phyloP scores from a whole-genome alignment of 2,888 invertebrate species.

The Pandemis corylana region DNA sequence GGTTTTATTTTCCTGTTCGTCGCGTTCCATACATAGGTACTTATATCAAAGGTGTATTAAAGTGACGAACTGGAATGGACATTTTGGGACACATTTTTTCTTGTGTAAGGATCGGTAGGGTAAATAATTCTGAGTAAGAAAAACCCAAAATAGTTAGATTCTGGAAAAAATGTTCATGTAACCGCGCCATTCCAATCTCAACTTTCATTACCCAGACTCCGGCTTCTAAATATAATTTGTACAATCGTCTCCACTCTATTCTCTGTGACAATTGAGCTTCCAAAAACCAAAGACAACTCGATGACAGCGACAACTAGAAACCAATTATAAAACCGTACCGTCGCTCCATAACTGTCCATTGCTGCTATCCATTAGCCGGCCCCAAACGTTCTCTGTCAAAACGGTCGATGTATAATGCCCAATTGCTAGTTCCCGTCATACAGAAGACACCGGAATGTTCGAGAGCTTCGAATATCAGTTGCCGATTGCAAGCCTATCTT shows the following conservation, averaged over 20 bases:
- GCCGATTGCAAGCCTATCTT: conserved; percentile 24
- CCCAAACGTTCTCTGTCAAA: neutral
- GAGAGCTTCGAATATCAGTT: conserved; percentile 26
- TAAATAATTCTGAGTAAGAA: too few species aligned
- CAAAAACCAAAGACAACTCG: neutral
- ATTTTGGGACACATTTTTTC: too few species aligned
- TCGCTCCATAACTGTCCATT: neutral
- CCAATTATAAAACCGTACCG: neutral
- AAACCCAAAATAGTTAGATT: too few species aligned
- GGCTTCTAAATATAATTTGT: too few species aligned
- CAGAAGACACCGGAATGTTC: neutral
- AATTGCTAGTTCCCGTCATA: conserved; percentile 21
- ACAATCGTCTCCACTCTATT: too few species aligned
- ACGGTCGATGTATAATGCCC: conserved; percentile 8
- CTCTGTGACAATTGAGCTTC: neutral
- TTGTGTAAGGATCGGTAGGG: too few species aligned
- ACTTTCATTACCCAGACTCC: too few species aligned
- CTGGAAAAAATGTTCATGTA: too few species aligned
- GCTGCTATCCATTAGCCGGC: neutral
- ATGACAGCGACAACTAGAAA: neutral
- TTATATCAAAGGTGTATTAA: too few species aligned
- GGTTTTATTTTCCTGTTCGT: too few species aligned
- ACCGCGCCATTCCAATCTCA: neutral
- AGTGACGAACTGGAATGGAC: too few species aligned
- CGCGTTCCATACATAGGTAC: too few species aligned